phyloP scores from a whole-genome alignment of 2,797 vertebrate species.

The Lophotriccus pileatus region DNA sequence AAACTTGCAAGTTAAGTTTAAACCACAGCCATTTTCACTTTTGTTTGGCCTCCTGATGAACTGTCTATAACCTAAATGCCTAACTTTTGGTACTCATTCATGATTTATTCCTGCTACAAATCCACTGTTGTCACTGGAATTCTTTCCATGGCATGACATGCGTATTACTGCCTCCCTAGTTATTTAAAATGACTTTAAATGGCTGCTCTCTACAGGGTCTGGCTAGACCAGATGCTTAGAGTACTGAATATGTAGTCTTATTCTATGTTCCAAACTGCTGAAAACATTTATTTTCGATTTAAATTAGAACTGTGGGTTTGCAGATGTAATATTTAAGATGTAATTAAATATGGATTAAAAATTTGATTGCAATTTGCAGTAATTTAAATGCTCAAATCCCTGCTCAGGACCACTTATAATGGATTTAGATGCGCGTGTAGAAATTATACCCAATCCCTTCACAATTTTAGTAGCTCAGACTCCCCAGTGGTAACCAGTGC shows the following conservation, averaged over 20 bases:
- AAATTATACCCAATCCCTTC: not conserved
- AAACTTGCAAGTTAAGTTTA: not conserved
- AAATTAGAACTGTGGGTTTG: not conserved
- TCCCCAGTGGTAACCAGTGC: not conserved
- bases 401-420: not conserved
- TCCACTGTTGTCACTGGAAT: not conserved
- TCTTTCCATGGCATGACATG: not conserved
- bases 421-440: rapidly evolving
- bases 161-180: not conserved
- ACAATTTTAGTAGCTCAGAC: not conserved
- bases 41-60: not conserved
- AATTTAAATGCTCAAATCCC: not conserved
- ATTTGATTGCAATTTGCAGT: not conserved
- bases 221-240: not conserved
- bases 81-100: not conserved
- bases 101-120: not conserved
- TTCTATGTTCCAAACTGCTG: not conserved
- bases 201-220: not conserved
- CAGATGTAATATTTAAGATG: not conserved
- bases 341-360: slow-evolving; percentile 11
- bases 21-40: not conserved
- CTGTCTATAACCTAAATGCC: not conserved
- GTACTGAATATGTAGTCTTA: not conserved
- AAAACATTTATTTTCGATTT: not conserved
- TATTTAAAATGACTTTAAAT: not conserved